Conservation (phyloP, 2,113 vertebrate genomes). For the Pipra filicauda region DNA sequence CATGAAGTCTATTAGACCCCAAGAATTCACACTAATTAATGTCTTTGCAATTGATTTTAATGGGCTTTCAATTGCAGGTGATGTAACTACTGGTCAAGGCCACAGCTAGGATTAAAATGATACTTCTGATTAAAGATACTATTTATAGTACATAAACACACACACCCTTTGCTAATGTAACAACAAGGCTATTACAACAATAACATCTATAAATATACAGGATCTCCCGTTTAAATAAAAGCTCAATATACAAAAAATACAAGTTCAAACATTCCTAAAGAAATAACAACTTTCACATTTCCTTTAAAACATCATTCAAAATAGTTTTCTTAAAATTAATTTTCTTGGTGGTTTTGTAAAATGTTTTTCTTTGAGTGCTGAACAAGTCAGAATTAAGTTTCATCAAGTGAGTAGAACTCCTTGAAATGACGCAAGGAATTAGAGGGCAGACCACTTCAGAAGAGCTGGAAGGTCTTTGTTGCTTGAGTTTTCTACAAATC, state of each 20-base stretch:
- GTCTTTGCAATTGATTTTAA: neutral
- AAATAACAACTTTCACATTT: neutral
- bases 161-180: neutral
- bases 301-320: neutral
- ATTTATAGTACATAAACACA: neutral
- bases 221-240: neutral
- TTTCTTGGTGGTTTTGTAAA: neutral
- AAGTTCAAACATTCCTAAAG: neutral
- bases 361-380: neutral
- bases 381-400: constrained; percentile 14
- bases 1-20: neutral
- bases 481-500: constrained; percentile 47
- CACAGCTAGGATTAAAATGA: neutral
- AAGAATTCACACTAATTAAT: neutral
- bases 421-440: constrained; percentile 21
- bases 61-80: neutral
- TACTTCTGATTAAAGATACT: neutral
- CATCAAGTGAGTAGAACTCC: neutral
- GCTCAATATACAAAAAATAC: neutral
- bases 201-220: neutral
- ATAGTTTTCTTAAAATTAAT: neutral
- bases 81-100: neutral
- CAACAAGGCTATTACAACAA: neutral
- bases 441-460: constrained; percentile 17
- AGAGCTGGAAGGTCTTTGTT: constrained; percentile 25